phyloP scores from a whole-genome alignment of 2,113 vertebrate species.

The Tichodroma muraria region DNA sequence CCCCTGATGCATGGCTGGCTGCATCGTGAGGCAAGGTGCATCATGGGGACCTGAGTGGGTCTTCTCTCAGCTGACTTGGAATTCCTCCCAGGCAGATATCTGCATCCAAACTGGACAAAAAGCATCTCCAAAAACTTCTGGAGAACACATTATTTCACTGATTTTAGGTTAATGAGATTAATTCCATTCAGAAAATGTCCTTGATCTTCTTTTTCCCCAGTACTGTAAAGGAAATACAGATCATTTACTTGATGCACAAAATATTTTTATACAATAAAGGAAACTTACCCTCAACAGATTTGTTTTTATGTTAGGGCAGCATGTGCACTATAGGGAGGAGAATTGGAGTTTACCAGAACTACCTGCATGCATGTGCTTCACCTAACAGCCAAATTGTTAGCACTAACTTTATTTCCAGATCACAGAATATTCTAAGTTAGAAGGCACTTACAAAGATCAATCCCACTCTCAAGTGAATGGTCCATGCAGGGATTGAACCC shows the following conservation, averaged over 20 bases:
- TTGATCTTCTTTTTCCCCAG: neutral
- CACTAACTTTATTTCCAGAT: neutral
- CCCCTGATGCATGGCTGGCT: neutral
- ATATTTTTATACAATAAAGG: neutral
- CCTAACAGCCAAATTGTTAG: neutral
- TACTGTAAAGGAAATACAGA: neutral
- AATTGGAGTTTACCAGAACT: neutral
- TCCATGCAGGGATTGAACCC: neutral
- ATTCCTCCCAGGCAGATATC: neutral
- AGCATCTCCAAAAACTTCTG: neutral
- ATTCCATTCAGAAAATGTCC: neutral
- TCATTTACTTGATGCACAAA: neutral
- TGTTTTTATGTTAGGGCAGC: neutral
- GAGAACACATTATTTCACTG: neutral
- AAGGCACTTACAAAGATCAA: neutral
- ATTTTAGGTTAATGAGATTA: neutral
- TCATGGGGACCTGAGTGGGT: neutral
- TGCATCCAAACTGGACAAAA: neutral
- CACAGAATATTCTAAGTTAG: neutral
- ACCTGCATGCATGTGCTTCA: rapidly evolving
- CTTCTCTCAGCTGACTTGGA: neutral
- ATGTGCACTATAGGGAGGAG: neutral
- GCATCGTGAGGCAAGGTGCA: neutral
- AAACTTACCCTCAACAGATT: neutral
- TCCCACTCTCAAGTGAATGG: neutral